Conservation (phyloP, 2,797 vertebrate species). For the Ispidina picta region DNA sequence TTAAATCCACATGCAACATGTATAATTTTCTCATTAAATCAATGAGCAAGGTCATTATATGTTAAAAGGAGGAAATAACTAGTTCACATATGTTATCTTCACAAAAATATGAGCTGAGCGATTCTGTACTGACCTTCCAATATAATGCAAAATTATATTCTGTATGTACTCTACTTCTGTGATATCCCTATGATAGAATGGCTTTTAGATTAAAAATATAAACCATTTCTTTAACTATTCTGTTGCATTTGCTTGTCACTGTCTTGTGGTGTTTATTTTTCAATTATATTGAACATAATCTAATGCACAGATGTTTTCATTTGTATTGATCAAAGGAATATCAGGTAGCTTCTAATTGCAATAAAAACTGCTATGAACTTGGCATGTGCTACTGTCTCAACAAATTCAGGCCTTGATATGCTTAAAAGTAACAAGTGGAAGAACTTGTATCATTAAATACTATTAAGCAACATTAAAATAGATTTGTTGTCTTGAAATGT, state of each 20-base stretch:
- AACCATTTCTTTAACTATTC: not conserved
- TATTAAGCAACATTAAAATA: conserved; percentile 16
- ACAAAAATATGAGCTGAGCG: conserved; percentile 60
- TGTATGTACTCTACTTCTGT: not conserved
- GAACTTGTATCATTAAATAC: not conserved
- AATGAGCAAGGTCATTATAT: conserved; percentile 69
- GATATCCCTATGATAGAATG: not conserved
- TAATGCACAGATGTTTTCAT: not conserved
- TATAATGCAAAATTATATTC: conserved; percentile 68
- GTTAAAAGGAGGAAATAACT: conserved; percentile 67
- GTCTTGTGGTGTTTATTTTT: not conserved
- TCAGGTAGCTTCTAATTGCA: not conserved
- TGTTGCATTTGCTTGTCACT: not conserved
- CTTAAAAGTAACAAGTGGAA: conserved; percentile 12
- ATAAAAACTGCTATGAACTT: not conserved
- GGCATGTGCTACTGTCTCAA: not conserved
- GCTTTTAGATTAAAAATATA: not conserved
- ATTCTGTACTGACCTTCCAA: conserved; percentile 68
- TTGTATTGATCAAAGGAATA: not conserved
- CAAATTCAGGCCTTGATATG: not conserved
- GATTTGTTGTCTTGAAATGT: conserved; percentile 32
- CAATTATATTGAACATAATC: not conserved
- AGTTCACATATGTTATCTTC: conserved; percentile 60
- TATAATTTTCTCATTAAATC: conserved; percentile 78
- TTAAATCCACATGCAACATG: conserved; percentile 67